Percentiles rank a stretch among this genome's conserved stretches.
These are phyloP conservation scores for Halcyon badia DNA, from an alignment of 2,797 vertebrate genomes.

Conservation along the genomic window DNA sequence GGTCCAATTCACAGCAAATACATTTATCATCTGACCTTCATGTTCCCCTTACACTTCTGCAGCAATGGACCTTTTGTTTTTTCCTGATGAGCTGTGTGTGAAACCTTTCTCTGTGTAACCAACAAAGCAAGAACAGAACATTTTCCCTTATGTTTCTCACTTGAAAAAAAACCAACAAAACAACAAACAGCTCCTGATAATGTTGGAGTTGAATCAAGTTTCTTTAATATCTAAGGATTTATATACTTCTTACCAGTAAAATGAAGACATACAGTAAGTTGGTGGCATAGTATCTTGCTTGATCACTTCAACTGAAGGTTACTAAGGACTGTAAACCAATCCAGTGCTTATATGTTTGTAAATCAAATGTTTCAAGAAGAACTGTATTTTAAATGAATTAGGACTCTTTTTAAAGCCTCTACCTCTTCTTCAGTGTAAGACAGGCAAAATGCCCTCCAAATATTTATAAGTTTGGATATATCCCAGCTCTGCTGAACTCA, in stretches of 20 bases:
- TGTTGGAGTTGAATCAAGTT: background rate
- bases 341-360: background rate
- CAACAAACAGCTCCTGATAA: background rate
- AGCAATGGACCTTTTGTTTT: background rate
- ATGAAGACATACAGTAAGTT: background rate
- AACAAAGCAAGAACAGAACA: background rate
- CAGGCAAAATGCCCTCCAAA: background rate
- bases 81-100: background rate
- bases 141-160: background rate
- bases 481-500: background rate
- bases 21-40: background rate
- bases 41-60: background rate
- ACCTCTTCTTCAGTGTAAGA: background rate
- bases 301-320: background rate
- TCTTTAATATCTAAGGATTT: background rate
- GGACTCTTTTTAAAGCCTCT: background rate
- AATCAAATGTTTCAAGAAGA: background rate
- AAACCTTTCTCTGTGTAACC: background rate
- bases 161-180: background rate
- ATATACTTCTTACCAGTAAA: background rate
- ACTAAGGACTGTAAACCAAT: background rate
- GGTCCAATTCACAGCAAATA: background rate
- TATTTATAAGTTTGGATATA: background rate
- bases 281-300: background rate
- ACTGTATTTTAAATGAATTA: background rate